These are phyloP conservation scores for Lucifuga dentata DNA, from an alignment of 2,113 vertebrate species.

Conservation along the genomic window DNA sequence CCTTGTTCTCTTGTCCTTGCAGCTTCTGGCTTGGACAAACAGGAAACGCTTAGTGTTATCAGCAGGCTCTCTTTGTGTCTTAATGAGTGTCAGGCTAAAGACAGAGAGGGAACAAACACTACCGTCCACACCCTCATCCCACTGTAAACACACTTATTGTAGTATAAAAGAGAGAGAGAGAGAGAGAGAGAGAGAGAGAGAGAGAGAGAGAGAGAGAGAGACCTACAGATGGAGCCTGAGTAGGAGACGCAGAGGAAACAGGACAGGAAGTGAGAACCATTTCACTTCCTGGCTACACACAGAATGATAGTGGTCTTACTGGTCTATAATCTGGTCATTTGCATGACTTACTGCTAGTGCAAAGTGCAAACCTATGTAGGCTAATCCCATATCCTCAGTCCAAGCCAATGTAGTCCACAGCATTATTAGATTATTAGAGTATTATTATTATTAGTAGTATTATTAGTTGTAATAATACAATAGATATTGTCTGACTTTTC, in stretches of 20 bases:
- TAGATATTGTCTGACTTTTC: no score
- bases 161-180: constrained; percentile 8
- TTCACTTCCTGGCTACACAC: constrained; percentile 38
- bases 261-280: constrained; percentile 40
- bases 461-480: no score
- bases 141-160: constrained; percentile 67
- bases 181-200: constrained; percentile 22
- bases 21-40: constrained; percentile 57
- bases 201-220: constrained; percentile 9
- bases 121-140: constrained; percentile 60
- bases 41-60: constrained; percentile 78
- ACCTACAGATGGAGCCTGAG: not conserved
- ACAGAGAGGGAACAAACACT: constrained; percentile 47
- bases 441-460: no score
- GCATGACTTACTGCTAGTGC: constrained; percentile 25
- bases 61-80: constrained; percentile 58
- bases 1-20: constrained; percentile 16
- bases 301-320: constrained; percentile 15
- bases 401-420: constrained; percentile 14
- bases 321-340: constrained; percentile 48
- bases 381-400: constrained; percentile 10
- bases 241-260: not conserved
- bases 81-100: constrained; percentile 61
- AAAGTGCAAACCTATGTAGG: constrained; percentile 1
- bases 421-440: no score